Conservation (phyloP, 2,797 vertebrate species). For the Parauchenoglanis ngamensis region DNA sequence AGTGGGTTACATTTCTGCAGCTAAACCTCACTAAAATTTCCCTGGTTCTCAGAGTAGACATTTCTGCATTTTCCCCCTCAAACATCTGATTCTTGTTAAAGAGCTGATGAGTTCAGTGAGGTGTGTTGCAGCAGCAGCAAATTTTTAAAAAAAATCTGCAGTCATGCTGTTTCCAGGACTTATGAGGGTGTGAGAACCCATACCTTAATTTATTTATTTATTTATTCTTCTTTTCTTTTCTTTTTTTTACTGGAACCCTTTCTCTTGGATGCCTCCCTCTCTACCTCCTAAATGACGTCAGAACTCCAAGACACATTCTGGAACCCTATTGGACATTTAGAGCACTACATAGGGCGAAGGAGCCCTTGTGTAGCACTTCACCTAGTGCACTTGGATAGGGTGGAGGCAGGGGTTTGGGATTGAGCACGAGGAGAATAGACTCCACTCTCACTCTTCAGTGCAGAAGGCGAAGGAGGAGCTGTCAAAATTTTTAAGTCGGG, state of each 20-base stretch:
- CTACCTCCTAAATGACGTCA: slow-evolving; percentile 21
- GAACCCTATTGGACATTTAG: background rate
- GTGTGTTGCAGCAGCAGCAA: background rate
- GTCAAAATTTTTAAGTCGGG: slow-evolving; percentile 72
- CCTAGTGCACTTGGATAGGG: background rate
- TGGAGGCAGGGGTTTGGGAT: background rate
- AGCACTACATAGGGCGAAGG: slow-evolving; percentile 14
- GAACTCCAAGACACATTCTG: background rate
- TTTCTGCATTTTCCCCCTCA: background rate
- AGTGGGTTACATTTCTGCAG: background rate
- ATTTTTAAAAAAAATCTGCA: background rate
- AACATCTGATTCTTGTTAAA: slow-evolving; percentile 31
- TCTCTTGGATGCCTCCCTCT: slow-evolving; percentile 8
- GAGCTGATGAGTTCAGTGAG: slow-evolving; percentile 7
- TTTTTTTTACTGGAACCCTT: slow-evolving; percentile 10
- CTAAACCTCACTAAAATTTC: background rate
- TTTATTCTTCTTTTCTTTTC: background rate
- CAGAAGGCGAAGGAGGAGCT: slow-evolving; percentile 72
- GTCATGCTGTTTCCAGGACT: background rate
- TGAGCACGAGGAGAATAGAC: background rate
- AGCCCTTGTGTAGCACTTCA: too few species aligned
- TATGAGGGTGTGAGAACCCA: background rate
- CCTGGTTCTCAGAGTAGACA: background rate
- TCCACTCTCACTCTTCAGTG: slow-evolving; percentile 44
- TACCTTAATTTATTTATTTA: background rate